Percentiles rank a stretch among this genome's conserved stretches.
Conservation (phyloP, 2,797 vertebrate genomes). For the Cirrhinus molitorella region DNA sequence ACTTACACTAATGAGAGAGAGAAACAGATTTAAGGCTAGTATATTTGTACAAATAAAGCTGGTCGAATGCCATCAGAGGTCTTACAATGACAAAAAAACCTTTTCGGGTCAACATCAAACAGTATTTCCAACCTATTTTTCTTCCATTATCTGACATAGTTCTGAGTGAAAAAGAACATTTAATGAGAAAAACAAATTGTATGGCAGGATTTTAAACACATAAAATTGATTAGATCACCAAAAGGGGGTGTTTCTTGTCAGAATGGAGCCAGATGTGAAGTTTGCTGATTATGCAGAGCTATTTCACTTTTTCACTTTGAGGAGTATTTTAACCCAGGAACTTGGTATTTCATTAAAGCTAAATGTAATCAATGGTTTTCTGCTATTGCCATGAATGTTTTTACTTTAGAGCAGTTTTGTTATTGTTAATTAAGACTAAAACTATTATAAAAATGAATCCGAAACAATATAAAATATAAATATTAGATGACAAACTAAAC, state of each 20-base stretch:
- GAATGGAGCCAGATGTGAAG: background rate
- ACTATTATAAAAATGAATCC: background rate
- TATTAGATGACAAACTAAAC: background rate
- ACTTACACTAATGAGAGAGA: conserved; percentile 43
- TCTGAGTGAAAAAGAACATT: background rate
- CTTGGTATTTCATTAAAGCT: no score
- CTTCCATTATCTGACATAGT: background rate
- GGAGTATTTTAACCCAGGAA: background rate
- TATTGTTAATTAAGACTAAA: background rate
- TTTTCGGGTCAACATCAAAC: background rate
- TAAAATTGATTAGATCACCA: background rate
- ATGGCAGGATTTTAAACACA: background rate
- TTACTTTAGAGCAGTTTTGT: background rate
- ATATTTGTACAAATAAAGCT: background rate
- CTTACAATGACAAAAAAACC: background rate
- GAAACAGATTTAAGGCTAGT: conserved; percentile 7
- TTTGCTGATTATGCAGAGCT: background rate
- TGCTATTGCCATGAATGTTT: background rate
- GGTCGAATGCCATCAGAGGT: background rate
- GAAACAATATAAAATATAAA: background rate
- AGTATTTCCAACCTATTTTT: background rate
- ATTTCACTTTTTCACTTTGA: background rate
- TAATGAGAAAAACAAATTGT: background rate
- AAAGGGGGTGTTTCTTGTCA: background rate
- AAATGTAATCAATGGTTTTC: background rate